A percentile compares a stretch with the other conserved stretches of the same genome.
phyloP scores from a whole-genome alignment of 2,888 invertebrate genomes.

The Microchrysa polita region DNA sequence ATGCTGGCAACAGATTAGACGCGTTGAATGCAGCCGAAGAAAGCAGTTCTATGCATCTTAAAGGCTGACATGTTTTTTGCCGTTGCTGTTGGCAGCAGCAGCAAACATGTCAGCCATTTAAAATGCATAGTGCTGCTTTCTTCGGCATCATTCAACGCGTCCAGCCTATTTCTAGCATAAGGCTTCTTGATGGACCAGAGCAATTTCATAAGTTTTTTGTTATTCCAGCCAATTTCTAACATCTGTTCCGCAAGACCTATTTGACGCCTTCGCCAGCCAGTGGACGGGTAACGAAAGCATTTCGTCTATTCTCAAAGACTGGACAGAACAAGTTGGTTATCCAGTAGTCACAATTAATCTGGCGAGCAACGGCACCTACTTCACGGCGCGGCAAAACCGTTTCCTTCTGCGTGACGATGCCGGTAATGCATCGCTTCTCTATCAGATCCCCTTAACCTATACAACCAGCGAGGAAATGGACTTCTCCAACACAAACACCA shows the following conservation, averaged over 20 bases:
- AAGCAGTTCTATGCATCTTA: too few relatives aligned
- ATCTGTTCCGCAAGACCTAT: constrained; percentile 11
- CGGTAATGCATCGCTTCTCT: constrained; percentile 8
- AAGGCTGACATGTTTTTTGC: too few relatives aligned
- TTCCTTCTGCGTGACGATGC: constrained; percentile 52
- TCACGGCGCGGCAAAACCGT: constrained; percentile 54
- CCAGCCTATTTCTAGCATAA: too few relatives aligned
- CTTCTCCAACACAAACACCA: constrained; percentile 55
- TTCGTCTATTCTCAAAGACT: constrained; percentile 65
- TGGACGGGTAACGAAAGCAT: constrained; percentile 61
- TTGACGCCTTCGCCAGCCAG: constrained; percentile 57
- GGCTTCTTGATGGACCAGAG: too few relatives aligned
- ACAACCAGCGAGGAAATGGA: constrained; percentile 54
- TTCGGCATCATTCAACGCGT: too few relatives aligned
- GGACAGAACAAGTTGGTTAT: constrained; percentile 74
- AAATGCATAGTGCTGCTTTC: too few relatives aligned
- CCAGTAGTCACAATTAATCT: constrained; percentile 69
- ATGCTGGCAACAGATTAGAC: too few relatives aligned
- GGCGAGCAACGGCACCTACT: constrained; percentile 17
- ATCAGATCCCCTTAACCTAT: constrained; percentile 58
- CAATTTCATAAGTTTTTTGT: too few relatives aligned
- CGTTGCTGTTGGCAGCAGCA: too few relatives aligned
- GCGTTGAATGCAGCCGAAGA: too few relatives aligned
- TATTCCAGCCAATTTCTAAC: constrained; percentile 33
- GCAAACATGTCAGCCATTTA: too few relatives aligned